phyloP scores from a whole-genome alignment of 2,888 invertebrate species.

The Punctoribates punctum region DNA sequence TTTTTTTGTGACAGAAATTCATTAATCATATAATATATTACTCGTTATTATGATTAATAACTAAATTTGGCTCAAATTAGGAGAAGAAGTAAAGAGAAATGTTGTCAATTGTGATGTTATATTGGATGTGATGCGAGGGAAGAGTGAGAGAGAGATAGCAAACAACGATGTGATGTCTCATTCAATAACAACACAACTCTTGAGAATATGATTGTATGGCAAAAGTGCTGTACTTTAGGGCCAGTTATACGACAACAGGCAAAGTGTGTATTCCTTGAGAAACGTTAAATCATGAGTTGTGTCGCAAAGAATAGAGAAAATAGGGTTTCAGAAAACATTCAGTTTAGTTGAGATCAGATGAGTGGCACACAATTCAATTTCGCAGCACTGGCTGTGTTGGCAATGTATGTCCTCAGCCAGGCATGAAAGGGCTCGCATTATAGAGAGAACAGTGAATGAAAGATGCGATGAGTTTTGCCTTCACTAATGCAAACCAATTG shows the following conservation, averaged over 20 bases:
- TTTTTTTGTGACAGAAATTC: not conserved
- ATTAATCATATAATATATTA: not conserved
- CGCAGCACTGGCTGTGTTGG: not conserved
- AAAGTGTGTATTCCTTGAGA: not conserved
- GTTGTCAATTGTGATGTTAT: not conserved
- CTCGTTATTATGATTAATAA: no score
- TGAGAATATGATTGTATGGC: not conserved
- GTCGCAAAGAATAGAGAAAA: not conserved
- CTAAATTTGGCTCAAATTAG: no score
- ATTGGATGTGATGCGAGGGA: not conserved
- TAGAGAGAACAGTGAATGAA: conserved; percentile 33
- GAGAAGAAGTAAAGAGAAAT: not conserved
- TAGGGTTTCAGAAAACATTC: not conserved
- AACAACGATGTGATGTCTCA: not conserved
- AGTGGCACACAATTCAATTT: conserved; percentile 17
- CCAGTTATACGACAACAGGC: conserved; percentile 20
- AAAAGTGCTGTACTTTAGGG: not conserved
- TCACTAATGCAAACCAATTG: conserved; percentile 27
- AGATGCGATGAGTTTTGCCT: conserved; percentile 22
- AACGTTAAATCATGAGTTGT: not conserved
- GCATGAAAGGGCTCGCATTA: conserved; percentile 39
- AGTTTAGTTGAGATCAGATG: not conserved
- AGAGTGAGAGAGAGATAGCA: not conserved
- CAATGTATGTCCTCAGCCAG: not conserved
- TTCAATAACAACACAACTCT: conserved; percentile 23